Conservation (phyloP, 2,797 vertebrate genomes). For the Spatula clypeata region DNA sequence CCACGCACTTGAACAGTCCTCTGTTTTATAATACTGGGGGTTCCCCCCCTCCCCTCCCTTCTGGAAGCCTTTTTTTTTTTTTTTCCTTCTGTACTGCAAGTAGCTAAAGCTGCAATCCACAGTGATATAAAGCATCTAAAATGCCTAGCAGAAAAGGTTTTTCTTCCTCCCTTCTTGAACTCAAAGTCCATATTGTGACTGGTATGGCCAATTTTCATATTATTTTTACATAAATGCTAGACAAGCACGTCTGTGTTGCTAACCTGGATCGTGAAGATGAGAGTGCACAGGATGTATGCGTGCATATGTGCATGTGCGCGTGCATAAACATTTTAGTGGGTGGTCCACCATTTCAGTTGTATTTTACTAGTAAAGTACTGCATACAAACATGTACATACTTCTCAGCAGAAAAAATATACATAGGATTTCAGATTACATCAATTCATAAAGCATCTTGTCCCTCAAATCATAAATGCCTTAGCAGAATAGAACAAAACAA, state of each 20-base stretch:
- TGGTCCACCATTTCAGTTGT: conserved; percentile 57
- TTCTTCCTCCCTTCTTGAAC: conserved; percentile 34
- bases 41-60: neutral
- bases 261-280: conserved; percentile 70
- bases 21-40: conserved; percentile 53
- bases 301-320: conserved; percentile 20
- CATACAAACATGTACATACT: conserved; percentile 60
- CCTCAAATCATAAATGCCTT: conserved; percentile 38
- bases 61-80: conserved; percentile 31
- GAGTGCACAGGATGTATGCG: conserved; percentile 55
- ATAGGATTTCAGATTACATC: neutral
- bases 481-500: conserved; percentile 31
- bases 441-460: conserved; percentile 46
- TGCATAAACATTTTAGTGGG: conserved; percentile 51
- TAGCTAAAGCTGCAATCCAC: conserved; percentile 69
- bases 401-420: neutral
- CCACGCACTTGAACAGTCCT: conserved; percentile 71
- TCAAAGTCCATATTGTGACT: conserved; percentile 71
- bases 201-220: conserved; percentile 75
- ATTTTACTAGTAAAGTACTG: conserved; percentile 69
- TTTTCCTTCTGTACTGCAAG: neutral
- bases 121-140: conserved; percentile 61
- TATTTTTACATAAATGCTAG: conserved; percentile 85
- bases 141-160: conserved; percentile 44
- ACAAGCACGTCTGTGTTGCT: conserved; percentile 77